A percentile compares a stretch with the other conserved stretches of the same genome.
Conservation (phyloP, 2,797 vertebrate genomes). For the Melanotaenia boesemani region DNA sequence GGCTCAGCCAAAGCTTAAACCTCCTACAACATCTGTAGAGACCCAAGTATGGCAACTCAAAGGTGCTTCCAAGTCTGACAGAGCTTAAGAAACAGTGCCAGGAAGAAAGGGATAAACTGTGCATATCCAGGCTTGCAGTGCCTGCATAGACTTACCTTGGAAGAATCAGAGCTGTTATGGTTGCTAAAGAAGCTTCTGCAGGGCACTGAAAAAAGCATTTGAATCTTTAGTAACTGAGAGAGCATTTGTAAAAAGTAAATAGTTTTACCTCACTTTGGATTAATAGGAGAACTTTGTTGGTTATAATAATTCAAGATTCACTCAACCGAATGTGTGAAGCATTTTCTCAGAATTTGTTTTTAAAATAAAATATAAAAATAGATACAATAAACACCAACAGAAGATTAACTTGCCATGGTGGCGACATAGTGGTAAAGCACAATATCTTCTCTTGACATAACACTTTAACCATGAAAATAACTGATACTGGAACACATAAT, state of each 20-base stretch:
- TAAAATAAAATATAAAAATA: too few relatives aligned
- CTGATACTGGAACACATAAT: background rate
- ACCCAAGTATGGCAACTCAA: slow-evolving; percentile 9
- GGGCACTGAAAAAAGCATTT: background rate
- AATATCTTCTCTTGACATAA: too few relatives aligned
- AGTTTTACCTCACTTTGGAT: background rate
- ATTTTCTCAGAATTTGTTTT: too few relatives aligned
- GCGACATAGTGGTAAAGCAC: too few relatives aligned
- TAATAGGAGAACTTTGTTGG: too few relatives aligned
- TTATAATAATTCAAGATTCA: too few relatives aligned
- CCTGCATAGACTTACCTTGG: slow-evolving; percentile 6
- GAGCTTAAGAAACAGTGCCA: slow-evolving; percentile 18
- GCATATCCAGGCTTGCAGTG: slow-evolving; percentile 14
- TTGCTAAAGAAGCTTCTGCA: slow-evolving; percentile 9
- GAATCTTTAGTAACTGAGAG: background rate
- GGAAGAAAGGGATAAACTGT: slow-evolving; percentile 19
- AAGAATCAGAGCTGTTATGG: background rate
- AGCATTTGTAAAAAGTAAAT: background rate
- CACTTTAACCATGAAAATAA: too few relatives aligned
- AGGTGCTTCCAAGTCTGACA: slow-evolving; percentile 8
- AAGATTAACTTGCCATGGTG: too few relatives aligned
- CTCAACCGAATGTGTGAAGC: too few relatives aligned
- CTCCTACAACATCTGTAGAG: slow-evolving; percentile 6
- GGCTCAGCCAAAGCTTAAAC: slow-evolving; percentile 2
- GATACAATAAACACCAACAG: too few relatives aligned